Base-by-base conservation (phyloP, 2,888 invertebrate genomes). In the Drosophila maculinotata region DNA sequence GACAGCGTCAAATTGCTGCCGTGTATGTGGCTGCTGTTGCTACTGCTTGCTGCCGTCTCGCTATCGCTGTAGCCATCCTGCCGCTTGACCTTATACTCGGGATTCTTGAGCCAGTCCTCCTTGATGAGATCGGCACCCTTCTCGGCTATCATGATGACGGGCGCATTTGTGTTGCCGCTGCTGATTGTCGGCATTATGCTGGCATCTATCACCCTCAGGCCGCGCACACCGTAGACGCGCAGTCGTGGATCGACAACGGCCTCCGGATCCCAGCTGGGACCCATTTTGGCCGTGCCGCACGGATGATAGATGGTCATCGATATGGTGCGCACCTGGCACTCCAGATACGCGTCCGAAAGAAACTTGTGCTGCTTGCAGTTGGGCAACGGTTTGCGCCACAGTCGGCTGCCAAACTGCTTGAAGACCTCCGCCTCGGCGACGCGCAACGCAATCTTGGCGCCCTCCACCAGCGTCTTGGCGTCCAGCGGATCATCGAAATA, bases 231-330 rank as follows among this genome's bases (percentile, higher is more conserved):
- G 77, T 96, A 94, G 0, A 97, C 96, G 41, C 94, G 92, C 38
- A 97, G 90, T 63, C 95, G 93, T 0, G 96, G 94, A 92, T 97
- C 97, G 0, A 97, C 97, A 0, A 97, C 97, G 0, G 97, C 96
- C 12, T 93, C 93, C 0, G 93, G 92, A 89, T 97, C 97, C 92
- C 93, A 94, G 1, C 93, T 92, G 0, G 96, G 96, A 6, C 97
- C 97, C 97, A 97, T 97, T 91, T 97, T 97, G 12, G 96, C 94
- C 0, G 97, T 97, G 6, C 97, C 97, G 38, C 95, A 95, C 0
- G 97, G 97, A 92, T 97, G 97, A 89, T 97, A 97, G 82, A 97
- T 96, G 2, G 97, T 97, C 96, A 97, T 96, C 3, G 97, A 95
- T 79, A 97, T 95, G 51, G 96, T 96, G 30, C 97, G 92, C 48